Evolutionary conservation across 1,140 invertebrate genomes (phyloP).

Genomic region (Caenorhabditis remanei): DNA sequence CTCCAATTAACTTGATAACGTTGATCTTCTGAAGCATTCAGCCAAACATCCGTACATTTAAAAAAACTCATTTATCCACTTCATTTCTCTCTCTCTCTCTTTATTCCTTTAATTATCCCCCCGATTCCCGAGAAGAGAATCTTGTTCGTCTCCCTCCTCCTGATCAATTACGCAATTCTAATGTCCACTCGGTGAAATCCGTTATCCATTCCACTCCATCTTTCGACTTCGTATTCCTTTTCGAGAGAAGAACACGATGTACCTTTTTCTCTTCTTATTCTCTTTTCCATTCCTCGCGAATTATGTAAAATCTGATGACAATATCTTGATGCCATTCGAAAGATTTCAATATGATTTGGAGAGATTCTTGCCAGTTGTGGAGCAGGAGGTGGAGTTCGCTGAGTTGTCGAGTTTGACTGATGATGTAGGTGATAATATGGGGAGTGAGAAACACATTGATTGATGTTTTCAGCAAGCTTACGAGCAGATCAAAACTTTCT

Average conservation of each 20-base stretch:
- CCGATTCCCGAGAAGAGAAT: too few species aligned
- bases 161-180: neutral
- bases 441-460: too few species aligned
- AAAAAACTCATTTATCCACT: too few species aligned
- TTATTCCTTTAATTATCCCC: too few species aligned
- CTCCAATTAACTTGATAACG: too few species aligned
- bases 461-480: conserved; percentile 22
- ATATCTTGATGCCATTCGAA: conserved; percentile 4
- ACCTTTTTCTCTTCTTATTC: neutral
- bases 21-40: too few species aligned
- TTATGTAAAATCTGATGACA: neutral
- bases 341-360: conserved; percentile 22
- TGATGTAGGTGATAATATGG: neutral
- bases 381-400: conserved; percentile 27
- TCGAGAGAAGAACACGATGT: neutral
- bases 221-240: neutral
- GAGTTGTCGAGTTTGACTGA: conserved; percentile 8
- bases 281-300: neutral
- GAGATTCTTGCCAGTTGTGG: neutral
- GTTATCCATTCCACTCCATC: neutral
- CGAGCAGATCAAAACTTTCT: conserved; percentile 24
- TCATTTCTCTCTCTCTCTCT: too few species aligned
- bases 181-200: neutral
- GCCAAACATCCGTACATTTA: too few species aligned
- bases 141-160: neutral